Percentiles rank a stretch among this genome's conserved stretches.
These are phyloP conservation scores for Cephus pulcher DNA, from an alignment of 2,888 invertebrate species.

Conservation along the genomic window DNA sequence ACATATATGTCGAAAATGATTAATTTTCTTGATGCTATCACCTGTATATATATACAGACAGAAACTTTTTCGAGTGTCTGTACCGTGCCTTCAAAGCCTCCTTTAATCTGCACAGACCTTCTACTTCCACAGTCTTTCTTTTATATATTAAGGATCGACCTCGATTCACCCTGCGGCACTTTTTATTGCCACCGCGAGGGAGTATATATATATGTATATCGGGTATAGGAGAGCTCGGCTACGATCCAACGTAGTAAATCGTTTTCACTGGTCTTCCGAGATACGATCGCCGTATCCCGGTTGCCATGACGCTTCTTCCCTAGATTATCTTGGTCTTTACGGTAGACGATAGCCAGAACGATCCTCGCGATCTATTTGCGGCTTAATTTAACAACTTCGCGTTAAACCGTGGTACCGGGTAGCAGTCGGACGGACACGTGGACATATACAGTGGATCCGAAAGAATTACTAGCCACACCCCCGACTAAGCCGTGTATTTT, in stretches of 20 bases:
- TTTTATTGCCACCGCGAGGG: constrained; percentile 21
- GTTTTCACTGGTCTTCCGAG: constrained; percentile 14
- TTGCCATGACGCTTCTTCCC: neutral
- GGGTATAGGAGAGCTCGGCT: neutral
- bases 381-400: neutral
- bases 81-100: neutral
- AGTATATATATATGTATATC: neutral
- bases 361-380: neutral
- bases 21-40: neutral
- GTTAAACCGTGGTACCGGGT: neutral
- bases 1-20: neutral
- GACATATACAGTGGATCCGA: neutral
- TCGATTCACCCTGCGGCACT: constrained; percentile 23
- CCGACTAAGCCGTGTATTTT: neutral
- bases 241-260: constrained; percentile 16
- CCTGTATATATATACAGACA: neutral
- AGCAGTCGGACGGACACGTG: neutral
- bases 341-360: neutral
- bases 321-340: neutral
- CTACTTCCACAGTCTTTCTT: neutral
- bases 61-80: neutral
- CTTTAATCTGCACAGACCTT: neutral
- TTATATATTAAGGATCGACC: constrained; percentile 21
- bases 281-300: neutral
- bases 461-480: neutral